Evolutionary conservation across 2,797 vertebrate genomes (phyloP), one percentile per base, ranked within the genome.

Genomic region (Sparidentex hasta): DNA sequence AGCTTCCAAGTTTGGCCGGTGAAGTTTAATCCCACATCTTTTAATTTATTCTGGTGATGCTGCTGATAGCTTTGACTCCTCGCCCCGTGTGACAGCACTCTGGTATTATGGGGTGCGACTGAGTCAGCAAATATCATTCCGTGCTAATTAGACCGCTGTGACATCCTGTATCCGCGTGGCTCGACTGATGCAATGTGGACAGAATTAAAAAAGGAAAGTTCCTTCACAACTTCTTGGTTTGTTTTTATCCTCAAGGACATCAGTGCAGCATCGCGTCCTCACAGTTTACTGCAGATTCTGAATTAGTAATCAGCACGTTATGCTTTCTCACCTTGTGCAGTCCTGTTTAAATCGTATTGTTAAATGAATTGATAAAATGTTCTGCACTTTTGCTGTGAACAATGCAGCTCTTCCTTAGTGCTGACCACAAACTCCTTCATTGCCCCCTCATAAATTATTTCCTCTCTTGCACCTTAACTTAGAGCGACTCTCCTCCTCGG

Each of bases 101-200:
- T 41, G 58, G n/a, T 52, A 74, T 78, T 71, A 70, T 14, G 58
- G 9, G 5, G 65, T 44, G 78, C 0, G 23, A 59, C 69, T 74
- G 66, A 67, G 70, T 90, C 82, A 73, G 77, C 74, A 72, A 54
- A 71, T 72, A 81, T 46, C 52, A 80, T 59, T 71, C 58, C n/a
- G 85, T 57, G 82, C 43, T 91, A 85, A 87, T 89, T 76, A 73
- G 71, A 65, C 80, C 52, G 16, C 86, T 71, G 76, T 74, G 71
- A 61, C 50, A 78, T 85, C 67, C 67, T 84, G 72, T 66, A 23
- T 85, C 55, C 25, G 66, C 56, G 76, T 78, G 23, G 25, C 46
- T 66, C 71, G 66, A 83, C 81, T 80, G 63, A 87, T 57, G n/a
- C 33, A 25, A 14, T 74, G 83, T 81, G 79, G 62, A 50, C 78